These are phyloP conservation scores for Caenorhabditis briggsae DNA, from an alignment of 1,140 invertebrate species.

Conservation along the genomic window DNA sequence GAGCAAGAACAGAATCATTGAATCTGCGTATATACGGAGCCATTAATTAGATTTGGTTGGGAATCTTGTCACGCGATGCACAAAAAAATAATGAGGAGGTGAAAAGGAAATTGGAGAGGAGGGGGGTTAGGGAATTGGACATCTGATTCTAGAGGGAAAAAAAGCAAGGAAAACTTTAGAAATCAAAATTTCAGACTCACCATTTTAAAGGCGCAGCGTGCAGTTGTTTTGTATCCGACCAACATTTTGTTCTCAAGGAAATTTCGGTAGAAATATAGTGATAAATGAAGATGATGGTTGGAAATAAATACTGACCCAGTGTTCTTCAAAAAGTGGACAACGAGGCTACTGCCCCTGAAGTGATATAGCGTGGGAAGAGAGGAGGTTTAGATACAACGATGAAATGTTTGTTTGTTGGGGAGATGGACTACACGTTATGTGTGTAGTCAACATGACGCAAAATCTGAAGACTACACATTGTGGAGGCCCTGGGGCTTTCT, in stretches of 20 bases:
- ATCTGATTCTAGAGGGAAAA: too few relatives aligned
- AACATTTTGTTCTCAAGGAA: conserved; percentile 27
- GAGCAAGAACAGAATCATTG: conserved; percentile 25
- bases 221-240: not conserved
- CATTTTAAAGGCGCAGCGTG: not conserved
- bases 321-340: not conserved
- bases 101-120: too few relatives aligned
- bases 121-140: not conserved
- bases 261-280: too few relatives aligned
- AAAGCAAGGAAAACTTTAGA: not conserved
- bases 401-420: not conserved
- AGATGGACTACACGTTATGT: conserved; percentile 34
- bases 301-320: not conserved
- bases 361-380: not conserved
- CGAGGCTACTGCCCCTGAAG: not conserved
- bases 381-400: conserved; percentile 2
- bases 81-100: not conserved
- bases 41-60: conserved; percentile 5
- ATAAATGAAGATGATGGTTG: not conserved
- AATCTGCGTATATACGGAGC: not conserved
- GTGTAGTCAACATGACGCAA: not conserved
- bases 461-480: not conserved
- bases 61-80: not conserved
- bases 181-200: conserved; percentile 1
- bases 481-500: too few relatives aligned